Base-by-base conservation (phyloP, 1,140 invertebrate genomes). In the Thaumetopoea pityocampa region DNA sequence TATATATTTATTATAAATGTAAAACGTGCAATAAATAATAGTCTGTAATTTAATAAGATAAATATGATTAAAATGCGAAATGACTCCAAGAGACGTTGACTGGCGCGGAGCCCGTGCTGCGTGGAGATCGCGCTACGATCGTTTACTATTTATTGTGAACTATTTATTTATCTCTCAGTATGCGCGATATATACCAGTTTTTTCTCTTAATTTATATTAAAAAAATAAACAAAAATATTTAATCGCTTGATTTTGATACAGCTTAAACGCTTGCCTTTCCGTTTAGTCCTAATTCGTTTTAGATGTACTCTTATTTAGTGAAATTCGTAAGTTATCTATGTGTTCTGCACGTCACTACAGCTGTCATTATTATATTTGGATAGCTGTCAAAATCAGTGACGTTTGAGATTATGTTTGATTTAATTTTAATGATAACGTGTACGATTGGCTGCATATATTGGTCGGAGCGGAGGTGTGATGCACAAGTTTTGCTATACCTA, bases 1-100 rank as follows among this genome's bases (percentile, higher is more conserved):
- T 84, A 84, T 84, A 84, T 84, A 84, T 84, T 84, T 84, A 84
- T 84, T 80, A 76, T 82, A 81, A 81, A 76, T 81, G 71, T 84
- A 84, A 84, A 81, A 80, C 71, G 80, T 84, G 77, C 80, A 84
- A 84, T 84, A 84, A 84, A 71, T 81, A 71, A 84, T 84, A 84
- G 77, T 48, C 68, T 68, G 64, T 84, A 84, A 83, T 78, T 79
- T 81, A 81, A 76, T 78, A 66, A 77, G 78, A 81, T 79, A 80
- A 81, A 81, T 81, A 83, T 83, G 22, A 81, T 78, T 79, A 78
- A 80, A 69, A 76, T 70, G 53, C 30, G 29, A 38, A 38, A 50
- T 74, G 62, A 68, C 71, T 80, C 67, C 69, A 63, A 68, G 73
- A 77, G 71, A 55, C 55, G 72, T 67, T 66, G 59, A 54, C 60